A percentile compares a stretch with the other conserved stretches of the same genome.
Conservation (phyloP, 1,140 invertebrate genomes). For the Stenopsyche tienmushanensis region DNA sequence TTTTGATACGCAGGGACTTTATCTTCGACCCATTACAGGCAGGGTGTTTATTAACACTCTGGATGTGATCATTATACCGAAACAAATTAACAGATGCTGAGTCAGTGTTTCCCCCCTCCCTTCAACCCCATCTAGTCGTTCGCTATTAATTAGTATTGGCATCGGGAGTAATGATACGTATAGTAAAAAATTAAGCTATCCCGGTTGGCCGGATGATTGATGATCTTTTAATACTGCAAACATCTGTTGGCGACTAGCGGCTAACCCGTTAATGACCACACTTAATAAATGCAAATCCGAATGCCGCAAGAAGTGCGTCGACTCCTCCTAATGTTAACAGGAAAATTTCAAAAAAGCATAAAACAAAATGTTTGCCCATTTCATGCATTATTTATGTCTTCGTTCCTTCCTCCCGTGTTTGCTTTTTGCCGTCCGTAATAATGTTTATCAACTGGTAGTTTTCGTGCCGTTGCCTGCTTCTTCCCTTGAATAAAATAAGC, state of each 20-base stretch:
- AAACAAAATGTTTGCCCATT: conserved; percentile 21
- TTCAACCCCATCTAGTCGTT: too few species aligned
- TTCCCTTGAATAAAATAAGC: too few species aligned
- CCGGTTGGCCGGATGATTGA: neutral
- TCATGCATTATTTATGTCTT: conserved; percentile 21
- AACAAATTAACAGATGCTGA: too few species aligned
- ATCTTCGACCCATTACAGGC: too few species aligned
- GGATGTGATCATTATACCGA: too few species aligned
- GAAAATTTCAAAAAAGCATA: conserved; percentile 8
- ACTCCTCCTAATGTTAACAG: too few species aligned
- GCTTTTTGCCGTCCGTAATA: neutral
- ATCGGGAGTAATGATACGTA: neutral
- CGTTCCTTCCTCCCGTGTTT: conserved; percentile 2
- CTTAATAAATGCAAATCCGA: neutral
- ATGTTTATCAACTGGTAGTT: conserved; percentile 7
- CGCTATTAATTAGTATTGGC: neutral
- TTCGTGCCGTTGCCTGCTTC: too few species aligned
- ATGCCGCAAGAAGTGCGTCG: too few species aligned
- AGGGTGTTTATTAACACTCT: too few species aligned
- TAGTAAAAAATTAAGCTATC: neutral
- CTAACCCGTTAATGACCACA: neutral
- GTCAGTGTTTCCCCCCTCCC: too few species aligned
- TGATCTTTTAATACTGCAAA: neutral
- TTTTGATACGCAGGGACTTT: too few species aligned
- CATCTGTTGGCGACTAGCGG: neutral